Base-by-base conservation (phyloP, 2,888 invertebrate species). In the Polylopha cassiicola region DNA sequence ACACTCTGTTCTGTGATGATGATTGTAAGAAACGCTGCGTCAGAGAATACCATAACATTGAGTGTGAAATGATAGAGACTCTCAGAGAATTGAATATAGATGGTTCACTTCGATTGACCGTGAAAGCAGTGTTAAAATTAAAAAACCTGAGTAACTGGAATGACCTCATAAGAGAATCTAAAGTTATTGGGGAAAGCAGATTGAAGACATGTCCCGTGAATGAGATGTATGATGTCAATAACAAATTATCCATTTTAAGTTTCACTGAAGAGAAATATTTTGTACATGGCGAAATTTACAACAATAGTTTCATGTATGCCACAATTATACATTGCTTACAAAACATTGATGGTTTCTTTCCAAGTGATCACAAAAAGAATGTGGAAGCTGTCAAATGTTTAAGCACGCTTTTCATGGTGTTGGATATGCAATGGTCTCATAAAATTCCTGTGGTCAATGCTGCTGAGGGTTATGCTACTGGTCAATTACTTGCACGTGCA, bases 71-170 rank as follows among this genome's bases (percentile, higher is more conserved):
- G 4, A 41, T 44, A 30, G 37, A 44, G 14, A 6, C 32, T 10
- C 3, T 47, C 4, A 32, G 36, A 3, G 5, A 18, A 2, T 9
- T 51, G 3, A 21, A 36, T 6, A n/a, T 14, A 2, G 29, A 31
- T 3, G 10, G 21, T 1, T 24, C 31, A 4, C 24, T 30, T 8
- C 33, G 31, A 16, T 27, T 54, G 3, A 39, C 46, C 24, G 3
- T 61, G 0, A 51, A 50, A 38, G 39, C 57, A 3, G 43, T 44
- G 9, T 34, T 64, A 4, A 64, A 61, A 39, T 22, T 62, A 3
- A 52, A 21, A 36, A 30, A 30, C 3, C 28, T 31, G 10, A 48
- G 43, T 8, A 44, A 43, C 2, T 61, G 61, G 61, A 33, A 37
- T 0, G 52, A 58, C 10, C 26, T 62, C 0, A 51, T 53, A 3